phyloP scores from a whole-genome alignment of 2,113 vertebrate genomes.

The Salminus brasiliensis region DNA sequence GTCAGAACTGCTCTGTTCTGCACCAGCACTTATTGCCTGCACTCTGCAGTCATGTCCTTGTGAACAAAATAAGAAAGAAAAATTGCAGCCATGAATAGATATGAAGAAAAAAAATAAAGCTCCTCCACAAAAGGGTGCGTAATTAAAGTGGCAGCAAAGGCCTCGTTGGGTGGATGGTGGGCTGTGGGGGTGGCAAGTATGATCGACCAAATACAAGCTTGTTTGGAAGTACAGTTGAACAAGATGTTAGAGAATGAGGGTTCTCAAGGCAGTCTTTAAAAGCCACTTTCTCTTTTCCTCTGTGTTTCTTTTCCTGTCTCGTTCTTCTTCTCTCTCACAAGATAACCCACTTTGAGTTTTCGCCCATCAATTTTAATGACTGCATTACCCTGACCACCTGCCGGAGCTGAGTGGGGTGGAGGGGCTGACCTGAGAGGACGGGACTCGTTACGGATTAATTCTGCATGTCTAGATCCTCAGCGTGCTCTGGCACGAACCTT shows the following conservation, averaged over 20 bases:
- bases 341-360: neutral
- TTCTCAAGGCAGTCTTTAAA: conserved; percentile 26
- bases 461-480: conserved; percentile 34
- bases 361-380: conserved; percentile 24
- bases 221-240: neutral
- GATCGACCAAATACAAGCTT: neutral
- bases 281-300: neutral
- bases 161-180: neutral
- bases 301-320: neutral
- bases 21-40: neutral
- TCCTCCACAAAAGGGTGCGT: neutral
- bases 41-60: neutral
- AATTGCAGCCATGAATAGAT: neutral
- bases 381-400: conserved; percentile 35
- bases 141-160: neutral
- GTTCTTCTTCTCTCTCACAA: neutral
- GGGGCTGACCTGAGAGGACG: conserved; percentile 37
- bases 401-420: conserved; percentile 25
- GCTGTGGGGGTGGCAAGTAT: neutral
- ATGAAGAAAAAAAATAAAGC: neutral
- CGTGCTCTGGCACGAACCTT: conserved; percentile 2
- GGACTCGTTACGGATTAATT: conserved; percentile 37
- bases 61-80: neutral
- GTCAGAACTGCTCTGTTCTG: neutral
- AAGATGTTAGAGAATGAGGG: neutral